Conservation (phyloP, 2,888 invertebrate species). For the Caenorhabditis sp. region DNA sequence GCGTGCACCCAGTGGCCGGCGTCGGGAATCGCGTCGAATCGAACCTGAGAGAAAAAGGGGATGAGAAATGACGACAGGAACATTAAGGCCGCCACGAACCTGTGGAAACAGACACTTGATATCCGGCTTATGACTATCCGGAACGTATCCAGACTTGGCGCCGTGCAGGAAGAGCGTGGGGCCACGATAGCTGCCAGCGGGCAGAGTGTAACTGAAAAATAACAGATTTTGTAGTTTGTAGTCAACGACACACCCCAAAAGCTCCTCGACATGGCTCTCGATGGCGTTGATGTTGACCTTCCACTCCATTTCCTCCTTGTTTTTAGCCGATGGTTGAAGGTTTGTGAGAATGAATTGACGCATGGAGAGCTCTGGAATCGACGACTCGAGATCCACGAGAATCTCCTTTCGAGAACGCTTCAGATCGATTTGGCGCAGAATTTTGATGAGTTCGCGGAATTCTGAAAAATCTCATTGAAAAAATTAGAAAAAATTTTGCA, state of each 20-base stretch:
- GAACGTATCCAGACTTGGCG: conserved; percentile 89
- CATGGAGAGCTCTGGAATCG: conserved; percentile 87
- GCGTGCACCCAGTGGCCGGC: conserved; percentile 96
- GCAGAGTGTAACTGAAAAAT: conserved; percentile 40
- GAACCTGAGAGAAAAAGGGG: conserved; percentile 84
- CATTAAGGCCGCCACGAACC: too few relatives aligned
- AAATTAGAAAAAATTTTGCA: not conserved
- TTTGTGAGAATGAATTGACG: conserved; percentile 91
- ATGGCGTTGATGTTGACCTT: conserved; percentile 89
- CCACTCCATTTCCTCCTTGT: conserved; percentile 68
- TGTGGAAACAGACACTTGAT: conserved; percentile 72
- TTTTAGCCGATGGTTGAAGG: conserved; percentile 85
- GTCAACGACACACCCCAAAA: conserved; percentile 74
- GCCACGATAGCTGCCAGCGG: conserved; percentile 85
- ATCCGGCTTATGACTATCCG: conserved; percentile 78
- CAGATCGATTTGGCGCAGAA: conserved; percentile 74
- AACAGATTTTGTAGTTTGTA: conserved; percentile 1
- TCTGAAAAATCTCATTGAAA: conserved; percentile 37
- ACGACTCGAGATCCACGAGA: conserved; percentile 59
- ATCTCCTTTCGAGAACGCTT: conserved; percentile 70
- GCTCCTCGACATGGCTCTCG: conserved; percentile 86
- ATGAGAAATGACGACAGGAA: not conserved
- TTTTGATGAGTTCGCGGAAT: conserved; percentile 74
- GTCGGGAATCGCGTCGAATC: conserved; percentile 88
- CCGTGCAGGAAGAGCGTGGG: conserved; percentile 92